Conservation (phyloP, 2,888 invertebrate species). For the Clanis bilineata region DNA sequence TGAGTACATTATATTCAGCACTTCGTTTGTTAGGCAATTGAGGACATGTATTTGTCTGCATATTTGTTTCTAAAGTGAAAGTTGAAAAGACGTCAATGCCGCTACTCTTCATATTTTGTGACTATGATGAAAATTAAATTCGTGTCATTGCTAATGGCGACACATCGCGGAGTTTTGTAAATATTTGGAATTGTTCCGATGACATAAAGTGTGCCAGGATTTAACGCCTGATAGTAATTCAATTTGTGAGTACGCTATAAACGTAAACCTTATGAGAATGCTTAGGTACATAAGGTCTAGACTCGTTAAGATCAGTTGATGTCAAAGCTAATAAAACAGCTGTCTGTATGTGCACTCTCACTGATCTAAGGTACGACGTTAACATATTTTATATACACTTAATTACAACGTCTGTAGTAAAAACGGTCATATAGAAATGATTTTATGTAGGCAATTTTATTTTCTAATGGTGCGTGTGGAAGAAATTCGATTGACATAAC, state of each 20-base stretch:
- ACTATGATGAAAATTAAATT: constrained; percentile 15
- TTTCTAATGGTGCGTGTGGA: background rate
- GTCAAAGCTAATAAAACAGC: constrained; percentile 20
- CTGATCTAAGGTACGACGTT: constrained; percentile 13
- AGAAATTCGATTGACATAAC: background rate
- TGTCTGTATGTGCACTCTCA: constrained; percentile 13
- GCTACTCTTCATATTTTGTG: constrained; percentile 44
- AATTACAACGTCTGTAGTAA: background rate
- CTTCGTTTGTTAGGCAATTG: constrained; percentile 51
- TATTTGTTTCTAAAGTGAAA: constrained; percentile 64
- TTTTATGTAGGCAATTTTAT: background rate
- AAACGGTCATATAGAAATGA: background rate
- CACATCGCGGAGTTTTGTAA: background rate
- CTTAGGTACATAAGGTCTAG: constrained; percentile 21
- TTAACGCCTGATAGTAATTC: background rate
- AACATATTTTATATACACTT: constrained; percentile 27
- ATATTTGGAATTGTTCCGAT: background rate
- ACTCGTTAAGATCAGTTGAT: constrained; percentile 28
- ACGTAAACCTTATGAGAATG: constrained; percentile 21
- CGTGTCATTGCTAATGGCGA: constrained; percentile 24
- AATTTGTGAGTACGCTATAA: background rate
- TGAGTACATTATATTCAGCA: constrained; percentile 30
- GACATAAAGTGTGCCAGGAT: background rate
- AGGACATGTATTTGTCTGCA: constrained; percentile 57
- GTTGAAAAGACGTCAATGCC: constrained; percentile 51